Conservation (phyloP, 2,888 invertebrate species). For the Callyntrura sp. region DNA sequence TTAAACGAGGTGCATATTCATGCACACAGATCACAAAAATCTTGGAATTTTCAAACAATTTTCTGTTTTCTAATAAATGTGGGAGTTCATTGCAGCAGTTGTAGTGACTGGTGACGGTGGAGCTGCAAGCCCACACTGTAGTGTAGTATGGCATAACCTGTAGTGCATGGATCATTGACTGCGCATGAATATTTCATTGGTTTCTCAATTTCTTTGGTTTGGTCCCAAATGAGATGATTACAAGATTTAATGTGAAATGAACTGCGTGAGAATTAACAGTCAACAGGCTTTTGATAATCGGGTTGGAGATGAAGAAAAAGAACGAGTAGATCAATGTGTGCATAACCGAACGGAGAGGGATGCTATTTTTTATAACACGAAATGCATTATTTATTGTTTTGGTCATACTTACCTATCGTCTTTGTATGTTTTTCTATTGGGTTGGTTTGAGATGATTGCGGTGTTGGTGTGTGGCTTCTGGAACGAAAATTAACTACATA, state of each 20-base stretch:
- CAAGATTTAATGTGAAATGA: slow-evolving; percentile 20
- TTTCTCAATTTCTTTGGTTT: slow-evolving; percentile 61
- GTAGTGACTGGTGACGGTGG: too few species aligned
- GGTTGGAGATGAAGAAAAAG: background rate
- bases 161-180: slow-evolving; percentile 59
- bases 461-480: slow-evolving; percentile 33
- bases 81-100: slow-evolving; percentile 10
- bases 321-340: background rate
- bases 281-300: slow-evolving; percentile 10
- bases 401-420: slow-evolving; percentile 57
- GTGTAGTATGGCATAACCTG: background rate
- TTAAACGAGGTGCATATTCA: background rate
- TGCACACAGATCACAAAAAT: background rate
- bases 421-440: slow-evolving; percentile 50
- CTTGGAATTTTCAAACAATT: too few species aligned
- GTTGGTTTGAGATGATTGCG: background rate
- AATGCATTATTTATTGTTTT: slow-evolving; percentile 51
- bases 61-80: too few species aligned
- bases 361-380: background rate
- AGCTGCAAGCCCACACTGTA: slow-evolving; percentile 63
- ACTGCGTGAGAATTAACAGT: slow-evolving; percentile 23
- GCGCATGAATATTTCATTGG: slow-evolving; percentile 68
- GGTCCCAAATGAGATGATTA: slow-evolving; percentile 15
- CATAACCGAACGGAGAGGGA: background rate
- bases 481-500: too few species aligned